Conservation (phyloP, 1,140 invertebrate genomes). For the Drosophila nigromelanica region DNA sequence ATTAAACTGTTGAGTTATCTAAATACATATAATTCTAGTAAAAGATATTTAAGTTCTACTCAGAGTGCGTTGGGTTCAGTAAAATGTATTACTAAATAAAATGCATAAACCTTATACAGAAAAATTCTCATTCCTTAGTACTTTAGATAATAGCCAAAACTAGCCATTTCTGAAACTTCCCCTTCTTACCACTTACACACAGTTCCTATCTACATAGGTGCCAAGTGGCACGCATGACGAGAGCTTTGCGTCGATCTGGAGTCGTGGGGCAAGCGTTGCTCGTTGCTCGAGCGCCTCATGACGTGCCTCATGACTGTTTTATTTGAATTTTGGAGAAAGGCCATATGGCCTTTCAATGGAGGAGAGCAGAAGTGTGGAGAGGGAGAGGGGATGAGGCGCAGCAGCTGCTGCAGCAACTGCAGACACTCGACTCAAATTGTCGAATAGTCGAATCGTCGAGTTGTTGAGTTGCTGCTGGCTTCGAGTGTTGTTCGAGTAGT, state of each 20-base stretch:
- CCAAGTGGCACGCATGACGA: conserved; percentile 78
- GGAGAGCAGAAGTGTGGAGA: not conserved
- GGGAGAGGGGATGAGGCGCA: conserved; percentile 2
- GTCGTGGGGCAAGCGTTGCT: conserved; percentile 3
- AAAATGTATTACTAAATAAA: no score
- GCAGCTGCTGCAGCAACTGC: conserved; percentile 39
- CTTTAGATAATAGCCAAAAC: no score
- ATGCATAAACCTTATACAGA: no score
- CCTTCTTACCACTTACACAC: conserved; percentile 4
- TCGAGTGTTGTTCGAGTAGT: conserved; percentile 40
- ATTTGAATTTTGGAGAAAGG: conserved; percentile 78
- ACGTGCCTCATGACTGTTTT: conserved; percentile 69
- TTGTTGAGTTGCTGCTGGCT: conserved; percentile 31
- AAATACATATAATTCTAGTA: no score
- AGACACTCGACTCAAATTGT: conserved; percentile 28
- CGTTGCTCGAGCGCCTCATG: conserved; percentile 22
- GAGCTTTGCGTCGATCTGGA: conserved; percentile 55
- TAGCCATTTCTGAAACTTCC: not conserved
- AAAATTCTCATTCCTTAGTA: no score
- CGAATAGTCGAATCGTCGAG: conserved; percentile 2
- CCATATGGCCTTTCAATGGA: conserved; percentile 56
- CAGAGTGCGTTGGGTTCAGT: no score
- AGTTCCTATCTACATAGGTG: conserved; percentile 62
- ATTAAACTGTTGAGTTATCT: no score
- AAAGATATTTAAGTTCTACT: no score